Evolutionary conservation across 2,113 vertebrate species (phyloP).

Genomic region (Microcebus lehilahytsara): DNA sequence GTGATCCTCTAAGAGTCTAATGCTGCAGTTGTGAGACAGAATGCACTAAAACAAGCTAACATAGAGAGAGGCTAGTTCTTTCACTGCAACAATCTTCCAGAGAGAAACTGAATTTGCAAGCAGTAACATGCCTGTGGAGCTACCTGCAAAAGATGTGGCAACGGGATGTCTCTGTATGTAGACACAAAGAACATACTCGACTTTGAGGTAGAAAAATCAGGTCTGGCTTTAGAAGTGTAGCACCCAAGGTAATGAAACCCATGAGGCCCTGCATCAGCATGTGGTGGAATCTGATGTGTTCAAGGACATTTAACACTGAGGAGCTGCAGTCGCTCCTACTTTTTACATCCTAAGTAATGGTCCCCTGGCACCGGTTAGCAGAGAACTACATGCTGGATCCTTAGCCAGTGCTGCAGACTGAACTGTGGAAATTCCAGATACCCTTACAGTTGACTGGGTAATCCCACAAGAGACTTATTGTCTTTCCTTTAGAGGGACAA

Average conservation of each 20-base stretch:
- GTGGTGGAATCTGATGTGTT: not conserved
- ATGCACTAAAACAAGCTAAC: not conserved
- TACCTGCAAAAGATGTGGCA: not conserved
- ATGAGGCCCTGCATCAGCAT: not conserved
- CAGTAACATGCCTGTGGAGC: not conserved
- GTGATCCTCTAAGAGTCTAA: not conserved
- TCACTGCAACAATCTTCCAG: not conserved
- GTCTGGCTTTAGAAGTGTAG: constrained; percentile 21
- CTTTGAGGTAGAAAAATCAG: not conserved
- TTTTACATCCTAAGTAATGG: not conserved
- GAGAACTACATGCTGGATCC: not conserved
- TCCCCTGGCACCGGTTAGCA: not conserved
- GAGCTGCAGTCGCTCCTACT: not conserved
- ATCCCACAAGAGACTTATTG: not conserved
- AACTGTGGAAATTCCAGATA: not conserved
- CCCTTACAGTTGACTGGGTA: not conserved
- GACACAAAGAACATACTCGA: not conserved
- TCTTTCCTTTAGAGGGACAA: not conserved
- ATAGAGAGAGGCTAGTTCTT: not conserved
- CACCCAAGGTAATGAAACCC: not conserved
- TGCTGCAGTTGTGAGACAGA: not conserved
- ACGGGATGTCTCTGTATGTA: not conserved
- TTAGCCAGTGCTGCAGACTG: not conserved
- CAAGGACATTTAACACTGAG: not conserved
- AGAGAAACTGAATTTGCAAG: not conserved